These are phyloP conservation scores for Polymixis lichenea DNA, from an alignment of 2,888 invertebrate genomes.

Conservation along the genomic window DNA sequence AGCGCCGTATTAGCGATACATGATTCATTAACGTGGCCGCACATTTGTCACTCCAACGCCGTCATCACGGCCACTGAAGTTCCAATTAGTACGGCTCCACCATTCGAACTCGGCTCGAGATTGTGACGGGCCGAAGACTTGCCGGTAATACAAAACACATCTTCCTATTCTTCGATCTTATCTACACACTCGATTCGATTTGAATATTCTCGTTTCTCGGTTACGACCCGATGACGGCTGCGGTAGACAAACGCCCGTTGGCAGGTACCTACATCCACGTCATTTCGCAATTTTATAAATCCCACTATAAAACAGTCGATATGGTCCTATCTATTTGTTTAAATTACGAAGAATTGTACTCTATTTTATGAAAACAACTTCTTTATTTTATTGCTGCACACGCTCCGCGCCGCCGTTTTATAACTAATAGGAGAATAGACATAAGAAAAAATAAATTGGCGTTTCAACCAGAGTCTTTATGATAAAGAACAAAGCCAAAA, in stretches of 20 bases:
- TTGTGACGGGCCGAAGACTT: neutral
- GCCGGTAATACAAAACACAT: neutral
- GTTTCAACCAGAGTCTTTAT: neutral
- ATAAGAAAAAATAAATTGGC: neutral
- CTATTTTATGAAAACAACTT: neutral
- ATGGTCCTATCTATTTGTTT: neutral
- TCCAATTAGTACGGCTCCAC: neutral
- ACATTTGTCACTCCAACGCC: neutral
- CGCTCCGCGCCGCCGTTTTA: too few relatives aligned
- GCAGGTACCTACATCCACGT: slow-evolving; percentile 9
- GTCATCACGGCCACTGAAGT: neutral
- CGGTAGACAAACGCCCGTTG: neutral
- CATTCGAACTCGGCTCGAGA: neutral
- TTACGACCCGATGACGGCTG: neutral
- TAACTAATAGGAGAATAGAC: neutral
- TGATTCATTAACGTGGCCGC: neutral
- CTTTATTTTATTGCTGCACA: neutral
- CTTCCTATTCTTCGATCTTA: neutral
- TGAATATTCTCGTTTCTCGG: neutral
- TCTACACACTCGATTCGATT: neutral
- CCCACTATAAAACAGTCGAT: neutral
- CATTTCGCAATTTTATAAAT: neutral
- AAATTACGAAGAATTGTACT: neutral
- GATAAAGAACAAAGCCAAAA: slow-evolving; percentile 36
- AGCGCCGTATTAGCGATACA: neutral